Base-by-base conservation (phyloP, 2,797 vertebrate species). In the Mormyrops boulengeri region DNA sequence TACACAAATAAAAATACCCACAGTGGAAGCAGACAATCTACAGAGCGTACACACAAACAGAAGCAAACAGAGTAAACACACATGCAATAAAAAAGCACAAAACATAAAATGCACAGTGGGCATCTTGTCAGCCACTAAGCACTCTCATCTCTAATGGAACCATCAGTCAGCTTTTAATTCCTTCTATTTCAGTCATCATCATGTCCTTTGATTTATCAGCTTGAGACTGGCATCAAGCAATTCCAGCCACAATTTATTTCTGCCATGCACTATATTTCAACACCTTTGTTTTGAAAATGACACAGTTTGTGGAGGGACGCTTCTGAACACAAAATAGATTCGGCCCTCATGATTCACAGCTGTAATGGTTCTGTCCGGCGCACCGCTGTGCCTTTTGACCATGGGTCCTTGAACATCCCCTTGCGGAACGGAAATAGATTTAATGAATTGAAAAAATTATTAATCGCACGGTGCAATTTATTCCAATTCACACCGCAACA, bases 81-180 rank as follows among this genome's bases (percentile, higher is more conserved):
- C 19, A 53, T 60, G 92, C 93, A 93, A 93, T 91, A 93, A 89
- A 5, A 0, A 80, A 55, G 57, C 11, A 12, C 7, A 26, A 53
- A 17, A 55, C 26, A 41, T 19, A 14, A n/a, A 80, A 62, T 9
- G 6, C 50, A 41, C 34, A 66, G 38, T n/a, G 30, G 41, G 49
- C 41, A 88, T 47, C 53, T n/a, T 26, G n/a, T 22, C 73, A 30
- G 30, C 49, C 47, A 30, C 8, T 17, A 57, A 85, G 6, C 60
- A 87, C 26, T 30, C 19, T 87, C 60, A 77, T 87, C 53, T 89
- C 19, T 73, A 34, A 66, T 44, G 44, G 60, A 69, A 19, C 89
- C 41, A 30, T 22, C 84, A 26, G 26, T 85, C 82, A 66, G 44
- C 41, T 60, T 66, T 49, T 47, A 52, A 66, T 85, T 62, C 44